Percentiles rank a stretch among this genome's conserved stretches.
phyloP scores from a whole-genome alignment of 2,888 invertebrate genomes.

The Xestoiulus laeticollis region DNA sequence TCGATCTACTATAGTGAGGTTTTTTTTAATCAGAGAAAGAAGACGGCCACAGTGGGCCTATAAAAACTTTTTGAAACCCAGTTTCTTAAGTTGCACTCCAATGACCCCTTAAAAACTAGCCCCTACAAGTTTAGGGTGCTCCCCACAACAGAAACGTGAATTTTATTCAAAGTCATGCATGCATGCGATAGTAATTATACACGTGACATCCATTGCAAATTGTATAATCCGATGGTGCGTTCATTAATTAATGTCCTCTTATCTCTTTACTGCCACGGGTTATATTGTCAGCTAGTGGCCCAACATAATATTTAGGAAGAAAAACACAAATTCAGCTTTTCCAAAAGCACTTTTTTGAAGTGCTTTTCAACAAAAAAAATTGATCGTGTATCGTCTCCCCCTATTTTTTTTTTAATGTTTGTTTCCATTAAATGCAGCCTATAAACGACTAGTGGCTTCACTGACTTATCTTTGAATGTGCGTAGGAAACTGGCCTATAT shows the following conservation, averaged over 20 bases:
- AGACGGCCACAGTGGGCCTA: background rate
- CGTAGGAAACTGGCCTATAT: background rate
- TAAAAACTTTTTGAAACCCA: background rate
- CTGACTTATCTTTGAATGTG: background rate
- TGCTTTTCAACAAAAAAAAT: background rate
- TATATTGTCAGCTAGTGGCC: background rate
- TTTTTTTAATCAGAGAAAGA: background rate
- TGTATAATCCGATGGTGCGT: slow-evolving; percentile 29
- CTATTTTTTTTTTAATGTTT: background rate
- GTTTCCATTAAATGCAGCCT: background rate
- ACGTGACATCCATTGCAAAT: slow-evolving; percentile 22
- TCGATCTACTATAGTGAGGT: background rate
- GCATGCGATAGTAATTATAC: background rate
- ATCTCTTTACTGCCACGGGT: background rate
- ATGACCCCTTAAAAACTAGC: slow-evolving; percentile 34
- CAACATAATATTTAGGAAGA: background rate
- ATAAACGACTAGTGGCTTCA: background rate
- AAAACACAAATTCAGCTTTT: background rate
- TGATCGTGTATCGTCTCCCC: background rate
- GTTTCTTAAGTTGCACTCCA: background rate
- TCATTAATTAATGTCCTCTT: slow-evolving; percentile 31
- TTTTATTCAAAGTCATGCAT: slow-evolving; percentile 27
- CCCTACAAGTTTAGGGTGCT: background rate
- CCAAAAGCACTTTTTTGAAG: background rate
- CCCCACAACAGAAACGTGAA: background rate